Evolutionary conservation across 2,113 vertebrate species (phyloP).

Genomic region (Plecotus auritus): DNA sequence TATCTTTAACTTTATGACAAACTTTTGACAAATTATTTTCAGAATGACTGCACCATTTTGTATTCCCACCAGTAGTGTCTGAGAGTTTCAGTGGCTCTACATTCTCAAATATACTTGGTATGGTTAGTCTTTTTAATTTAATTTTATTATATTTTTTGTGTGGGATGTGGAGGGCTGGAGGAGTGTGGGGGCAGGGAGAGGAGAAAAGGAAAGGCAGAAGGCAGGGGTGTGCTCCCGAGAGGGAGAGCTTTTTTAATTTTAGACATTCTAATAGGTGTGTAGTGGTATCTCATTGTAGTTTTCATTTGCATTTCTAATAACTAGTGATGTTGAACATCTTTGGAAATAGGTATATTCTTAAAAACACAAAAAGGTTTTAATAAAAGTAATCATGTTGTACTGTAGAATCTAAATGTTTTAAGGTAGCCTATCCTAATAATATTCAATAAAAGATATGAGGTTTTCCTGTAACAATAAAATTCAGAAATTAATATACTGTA

Average conservation of each 20-base stretch:
- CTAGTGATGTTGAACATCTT: not conserved
- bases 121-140: not conserved
- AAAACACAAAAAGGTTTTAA: not conserved
- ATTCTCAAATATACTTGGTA: not conserved
- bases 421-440: not conserved
- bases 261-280: not conserved
- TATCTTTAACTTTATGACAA: not conserved
- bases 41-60: not conserved
- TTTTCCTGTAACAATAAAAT: not conserved
- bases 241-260: not conserved
- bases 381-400: not conserved
- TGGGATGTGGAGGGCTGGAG: too few relatives aligned
- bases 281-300: not conserved
- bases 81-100: not conserved
- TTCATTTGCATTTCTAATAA: conserved; percentile 13
- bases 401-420: conserved; percentile 1
- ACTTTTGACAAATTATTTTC: not conserved
- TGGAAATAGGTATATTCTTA: not conserved
- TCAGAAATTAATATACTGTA: not conserved
- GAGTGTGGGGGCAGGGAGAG: too few relatives aligned
- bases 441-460: not conserved
- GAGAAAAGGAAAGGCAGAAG: too few relatives aligned
- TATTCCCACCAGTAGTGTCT: not conserved
- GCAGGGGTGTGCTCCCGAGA: too few relatives aligned
- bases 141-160: not conserved